phyloP scores from a whole-genome alignment of 2,797 vertebrate species.

The Aphelocoma californica region DNA sequence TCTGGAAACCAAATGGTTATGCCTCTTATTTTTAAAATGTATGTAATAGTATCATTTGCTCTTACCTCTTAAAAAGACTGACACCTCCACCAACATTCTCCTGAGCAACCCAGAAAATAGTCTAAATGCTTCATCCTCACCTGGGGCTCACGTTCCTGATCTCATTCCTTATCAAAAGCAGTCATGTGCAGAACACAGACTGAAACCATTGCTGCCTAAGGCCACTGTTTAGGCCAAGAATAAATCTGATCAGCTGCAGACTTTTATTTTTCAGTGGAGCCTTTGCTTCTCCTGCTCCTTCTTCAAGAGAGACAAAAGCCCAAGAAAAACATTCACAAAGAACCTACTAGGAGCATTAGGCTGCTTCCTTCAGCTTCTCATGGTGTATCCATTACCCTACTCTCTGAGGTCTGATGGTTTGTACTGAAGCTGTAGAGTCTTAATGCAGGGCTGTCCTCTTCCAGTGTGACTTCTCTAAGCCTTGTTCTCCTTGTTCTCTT shows the following conservation, averaged over 20 bases:
- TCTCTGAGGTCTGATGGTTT: neutral
- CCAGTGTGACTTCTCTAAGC: neutral
- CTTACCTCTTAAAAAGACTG: neutral
- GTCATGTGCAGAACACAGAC: neutral
- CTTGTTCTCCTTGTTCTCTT: neutral
- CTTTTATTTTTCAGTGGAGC: neutral
- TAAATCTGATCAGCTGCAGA: neutral
- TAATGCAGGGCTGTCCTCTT: neutral
- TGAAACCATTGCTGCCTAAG: neutral
- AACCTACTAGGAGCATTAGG: neutral
- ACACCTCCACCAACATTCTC: neutral
- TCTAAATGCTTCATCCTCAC: conserved; percentile 10
- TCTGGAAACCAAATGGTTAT: neutral
- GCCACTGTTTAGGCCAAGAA: neutral
- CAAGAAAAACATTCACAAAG: neutral
- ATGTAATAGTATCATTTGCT: neutral
- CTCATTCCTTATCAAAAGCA: neutral
- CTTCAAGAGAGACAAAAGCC: neutral
- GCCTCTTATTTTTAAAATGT: neutral
- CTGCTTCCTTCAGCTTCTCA: neutral
- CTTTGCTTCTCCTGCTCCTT: neutral
- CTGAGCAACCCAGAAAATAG: neutral
- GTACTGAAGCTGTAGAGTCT: neutral
- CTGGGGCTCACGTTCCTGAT: neutral
- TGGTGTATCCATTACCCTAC: neutral